A percentile compares a stretch with the other conserved stretches of the same genome.
Evolutionary conservation across 2,888 invertebrate genomes (phyloP).

Genomic region (Drosophila meridionalis): DNA sequence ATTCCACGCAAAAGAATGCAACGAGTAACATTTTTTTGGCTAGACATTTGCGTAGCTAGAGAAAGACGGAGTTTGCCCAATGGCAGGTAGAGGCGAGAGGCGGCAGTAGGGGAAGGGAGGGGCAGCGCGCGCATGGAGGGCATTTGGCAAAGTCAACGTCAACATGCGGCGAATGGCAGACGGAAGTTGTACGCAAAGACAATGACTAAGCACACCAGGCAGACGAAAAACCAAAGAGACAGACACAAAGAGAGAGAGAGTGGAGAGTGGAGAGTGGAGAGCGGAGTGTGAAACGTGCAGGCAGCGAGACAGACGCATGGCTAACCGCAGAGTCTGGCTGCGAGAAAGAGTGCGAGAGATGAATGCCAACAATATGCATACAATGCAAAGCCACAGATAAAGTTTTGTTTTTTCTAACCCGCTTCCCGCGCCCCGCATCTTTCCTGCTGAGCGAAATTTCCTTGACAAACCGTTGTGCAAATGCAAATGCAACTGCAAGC

Average conservation of each 20-base stretch:
- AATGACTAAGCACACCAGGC: constrained; percentile 72
- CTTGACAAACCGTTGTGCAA: constrained; percentile 51
- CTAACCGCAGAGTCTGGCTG: constrained; percentile 10
- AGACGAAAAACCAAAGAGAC: constrained; percentile 29
- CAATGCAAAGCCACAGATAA: constrained; percentile 70
- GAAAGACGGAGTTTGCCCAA: constrained; percentile 32
- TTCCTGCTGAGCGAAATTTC: constrained; percentile 38
- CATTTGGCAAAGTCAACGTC: constrained; percentile 66
- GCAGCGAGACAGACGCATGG: constrained; percentile 6
- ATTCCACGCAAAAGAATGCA: constrained; percentile 73
- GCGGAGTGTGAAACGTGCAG: constrained; percentile 1
- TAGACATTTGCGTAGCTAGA: constrained; percentile 67
- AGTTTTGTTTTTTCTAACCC: constrained; percentile 51
- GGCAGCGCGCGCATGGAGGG: constrained; percentile 15
- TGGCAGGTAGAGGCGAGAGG: not conserved
- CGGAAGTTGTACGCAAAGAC: constrained; percentile 77
- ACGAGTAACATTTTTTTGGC: constrained; percentile 68
- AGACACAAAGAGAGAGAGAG: constrained; percentile 14
- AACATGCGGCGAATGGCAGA: constrained; percentile 70
- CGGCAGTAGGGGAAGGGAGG: not conserved
- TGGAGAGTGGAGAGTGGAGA: not conserved
- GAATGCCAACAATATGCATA: constrained; percentile 70
- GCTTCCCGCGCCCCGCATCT: constrained; percentile 5
- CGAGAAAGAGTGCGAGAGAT: constrained; percentile 15
- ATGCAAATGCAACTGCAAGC: constrained; percentile 38